These are phyloP conservation scores for Phoeniculus purpureus DNA, from an alignment of 2,797 vertebrate species.

Conservation along the genomic window DNA sequence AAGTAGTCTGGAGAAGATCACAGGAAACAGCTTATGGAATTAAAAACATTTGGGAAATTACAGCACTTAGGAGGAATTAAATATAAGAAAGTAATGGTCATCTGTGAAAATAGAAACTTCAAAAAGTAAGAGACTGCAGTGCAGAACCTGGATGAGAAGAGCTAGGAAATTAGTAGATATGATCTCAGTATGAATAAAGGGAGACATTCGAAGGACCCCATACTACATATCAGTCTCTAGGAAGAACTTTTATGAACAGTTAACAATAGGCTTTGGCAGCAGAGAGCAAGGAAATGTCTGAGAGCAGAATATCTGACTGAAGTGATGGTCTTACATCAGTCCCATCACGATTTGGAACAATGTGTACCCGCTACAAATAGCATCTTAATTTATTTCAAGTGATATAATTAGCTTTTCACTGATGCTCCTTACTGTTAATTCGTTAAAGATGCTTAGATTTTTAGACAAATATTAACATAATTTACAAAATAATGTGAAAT, in stretches of 20 bases:
- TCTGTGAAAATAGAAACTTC: constrained; percentile 54
- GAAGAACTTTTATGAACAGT: constrained; percentile 37
- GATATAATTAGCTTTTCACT: constrained; percentile 1
- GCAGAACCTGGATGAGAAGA: constrained; percentile 57
- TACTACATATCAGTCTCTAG: background rate
- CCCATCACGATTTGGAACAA: constrained; percentile 10
- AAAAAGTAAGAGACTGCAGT: constrained; percentile 22
- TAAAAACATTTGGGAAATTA: constrained; percentile 68
- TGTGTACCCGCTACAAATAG: constrained; percentile 33
- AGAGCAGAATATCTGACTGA: constrained; percentile 19
- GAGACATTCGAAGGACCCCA: background rate
- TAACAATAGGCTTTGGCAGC: constrained; percentile 48
- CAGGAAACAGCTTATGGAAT: constrained; percentile 62
- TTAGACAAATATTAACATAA: background rate
- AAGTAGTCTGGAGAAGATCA: constrained; percentile 66
- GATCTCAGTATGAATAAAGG: constrained; percentile 33
- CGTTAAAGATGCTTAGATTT: constrained; percentile 24
- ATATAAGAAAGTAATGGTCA: constrained; percentile 57
- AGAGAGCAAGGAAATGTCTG: constrained; percentile 1
- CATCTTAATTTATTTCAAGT: constrained; percentile 33
- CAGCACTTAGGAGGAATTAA: constrained; percentile 64
- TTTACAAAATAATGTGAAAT: background rate
- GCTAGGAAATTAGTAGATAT: constrained; percentile 24
- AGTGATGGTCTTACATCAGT: constrained; percentile 46
- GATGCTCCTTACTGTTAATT: constrained; percentile 13